Evolutionary conservation across 1,140 invertebrate species (phyloP), one percentile per base, ranked within the genome.

Genomic region (Heliconius himera): DNA sequence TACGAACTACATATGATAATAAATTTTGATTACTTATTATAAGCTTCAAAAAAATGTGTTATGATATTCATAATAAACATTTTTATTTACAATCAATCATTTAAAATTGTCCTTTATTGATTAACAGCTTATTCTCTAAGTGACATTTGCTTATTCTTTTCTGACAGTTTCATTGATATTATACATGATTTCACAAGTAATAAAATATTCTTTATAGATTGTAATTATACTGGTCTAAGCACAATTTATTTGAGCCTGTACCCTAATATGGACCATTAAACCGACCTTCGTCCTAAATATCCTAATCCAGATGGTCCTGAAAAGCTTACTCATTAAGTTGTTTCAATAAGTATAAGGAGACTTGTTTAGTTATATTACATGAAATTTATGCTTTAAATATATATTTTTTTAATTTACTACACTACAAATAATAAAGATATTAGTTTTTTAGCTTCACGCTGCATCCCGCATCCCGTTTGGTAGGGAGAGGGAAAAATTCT

Each of bases 281-380:
- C 60, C 60, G 60, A 66, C 60, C 60, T 66, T 66, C 60, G 60
- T 29, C 60, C 60, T 66, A 66, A 66, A 66, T 29, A 66, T 66
- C 60, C 60, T 66, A 66, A 66, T 66, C 60, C 60, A 66, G 22
- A 66, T 66, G 60, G 60, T 66, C 29, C 60, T 26, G 22, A 66
- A 66, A 22, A 66, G 60, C 60, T 29, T 29, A 66, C 26, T 66
- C 22, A 66, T 66, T 66, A 66, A 29, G 26, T 66, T 66, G 60
- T 66, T 66, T 16, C 60, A 66, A 66, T 66, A 66, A 66, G 60
- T 66, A 66, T 22, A 26, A 66, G n/a, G 54, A 56, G 26, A 66
- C 22, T 16, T 26, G 1, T 18, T 29, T 11, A 4, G 11, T 66
- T n/a, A 56, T 8, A n/a, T 66, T 66, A 26, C 26, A 16, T 13